Evolutionary conservation across 2,113 vertebrate genomes (phyloP), one percentile per base, ranked within the genome.

Genomic region (Dunckerocampus dactyliophorus): DNA sequence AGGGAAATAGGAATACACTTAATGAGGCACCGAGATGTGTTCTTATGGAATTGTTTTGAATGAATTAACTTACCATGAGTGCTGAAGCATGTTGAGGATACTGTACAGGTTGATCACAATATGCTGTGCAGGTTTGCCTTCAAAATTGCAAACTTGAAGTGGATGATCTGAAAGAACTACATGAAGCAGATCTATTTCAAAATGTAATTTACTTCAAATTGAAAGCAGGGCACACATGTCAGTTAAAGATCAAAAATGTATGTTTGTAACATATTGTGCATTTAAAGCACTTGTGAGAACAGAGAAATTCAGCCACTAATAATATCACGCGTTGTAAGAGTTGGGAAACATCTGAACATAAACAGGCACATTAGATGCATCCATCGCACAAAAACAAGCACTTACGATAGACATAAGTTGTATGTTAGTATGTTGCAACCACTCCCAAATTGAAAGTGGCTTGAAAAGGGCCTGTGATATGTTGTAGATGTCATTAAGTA

Each of bases 141-240:
- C 13, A 43, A 12, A 43, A 4, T 14, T 43, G 39, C 39, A 14
- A 43, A 43, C 2, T 49, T 12, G 1, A 48, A 16, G 5, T 22
- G 17, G 3, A 47, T 15, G 11, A n/a, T 13, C 21, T 39, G 11
- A 71, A 76, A 70, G 53, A 16, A 58, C 21, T 52, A 5, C 57
- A 63, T 42, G 60, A 66, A 62, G 63, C 31, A 21, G 14, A 49
- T 13, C 19, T 16, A 62, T 72, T 73, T 62, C 17, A 63, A 77
- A 74, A 59, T 58, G 10, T 71, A 37, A 51, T 77, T 77, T 79
- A 71, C 74, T 85, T 79, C 34, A 55, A 67, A 69, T 47, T 48
- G 10, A 67, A 43, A 43, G 45, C 15, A 47, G 42, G 70, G 34
- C 53, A 62, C 8, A 50, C 34, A 47, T 60, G 48, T 72, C 63